These are phyloP conservation scores for Cabera pusaria DNA, from an alignment of 2,888 invertebrate genomes.

Conservation along the genomic window DNA sequence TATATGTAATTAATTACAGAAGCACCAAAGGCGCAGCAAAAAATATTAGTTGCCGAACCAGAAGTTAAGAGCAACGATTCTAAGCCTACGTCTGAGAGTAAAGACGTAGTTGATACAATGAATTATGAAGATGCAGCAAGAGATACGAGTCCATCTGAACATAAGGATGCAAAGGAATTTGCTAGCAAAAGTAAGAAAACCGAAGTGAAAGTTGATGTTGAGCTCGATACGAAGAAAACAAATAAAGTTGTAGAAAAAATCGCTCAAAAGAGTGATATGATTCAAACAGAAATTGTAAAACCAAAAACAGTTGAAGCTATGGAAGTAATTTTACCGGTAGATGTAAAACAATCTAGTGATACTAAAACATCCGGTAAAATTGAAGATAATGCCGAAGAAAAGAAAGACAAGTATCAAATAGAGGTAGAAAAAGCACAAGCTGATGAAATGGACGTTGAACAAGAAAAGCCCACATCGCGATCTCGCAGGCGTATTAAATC, in stretches of 20 bases:
- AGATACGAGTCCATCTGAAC: conserved; percentile 9
- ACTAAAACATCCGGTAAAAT: not conserved
- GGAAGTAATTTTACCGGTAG: no score
- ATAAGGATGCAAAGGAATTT: no score
- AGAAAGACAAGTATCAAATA: not conserved
- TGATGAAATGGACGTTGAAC: conserved; percentile 3
- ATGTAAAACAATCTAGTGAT: not conserved
- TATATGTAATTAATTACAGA: conserved; percentile 10
- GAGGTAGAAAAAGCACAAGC: not conserved
- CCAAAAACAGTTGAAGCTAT: not conserved
- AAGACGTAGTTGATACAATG: conserved; percentile 20
- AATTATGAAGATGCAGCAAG: conserved; percentile 17
- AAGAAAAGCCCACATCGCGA: conserved; percentile 20
- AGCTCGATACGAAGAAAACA: not conserved
- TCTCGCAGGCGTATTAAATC: conserved; percentile 44
- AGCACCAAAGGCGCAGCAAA: no score
- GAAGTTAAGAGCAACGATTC: conserved; percentile 7
- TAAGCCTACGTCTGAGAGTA: conserved; percentile 1
- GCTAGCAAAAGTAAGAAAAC: not conserved
- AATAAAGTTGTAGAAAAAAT: conserved; percentile 1
- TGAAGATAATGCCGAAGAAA: conserved; percentile 2
- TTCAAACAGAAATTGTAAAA: not conserved
- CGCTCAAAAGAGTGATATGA: not conserved
- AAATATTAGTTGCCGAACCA: no score
- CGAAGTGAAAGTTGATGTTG: no score